phyloP scores from a whole-genome alignment of 2,888 invertebrate genomes.

The Meganola albula region DNA sequence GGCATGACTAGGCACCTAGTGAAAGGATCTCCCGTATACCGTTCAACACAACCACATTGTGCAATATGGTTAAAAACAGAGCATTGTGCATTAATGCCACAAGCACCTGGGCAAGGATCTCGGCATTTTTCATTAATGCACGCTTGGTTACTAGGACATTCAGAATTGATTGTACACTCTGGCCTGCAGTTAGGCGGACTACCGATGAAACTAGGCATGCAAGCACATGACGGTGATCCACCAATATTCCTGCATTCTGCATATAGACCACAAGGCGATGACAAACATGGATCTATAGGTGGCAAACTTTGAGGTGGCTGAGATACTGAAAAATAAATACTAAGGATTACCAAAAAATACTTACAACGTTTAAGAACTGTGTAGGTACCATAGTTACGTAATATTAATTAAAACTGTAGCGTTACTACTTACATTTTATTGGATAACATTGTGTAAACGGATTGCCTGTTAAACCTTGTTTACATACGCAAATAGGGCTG shows the following conservation, averaged over 20 bases:
- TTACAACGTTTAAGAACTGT: neutral
- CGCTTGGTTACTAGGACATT: slow-evolving; percentile 81
- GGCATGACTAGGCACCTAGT: slow-evolving; percentile 54
- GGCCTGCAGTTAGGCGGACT: slow-evolving; percentile 83
- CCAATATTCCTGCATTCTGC: slow-evolving; percentile 78
- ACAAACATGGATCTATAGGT: slow-evolving; percentile 77
- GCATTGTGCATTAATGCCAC: slow-evolving; percentile 78
- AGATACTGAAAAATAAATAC: slow-evolving; percentile 44
- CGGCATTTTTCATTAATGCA: slow-evolving; percentile 81
- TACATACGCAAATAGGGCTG: slow-evolving; percentile 87
- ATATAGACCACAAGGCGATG: slow-evolving; percentile 83
- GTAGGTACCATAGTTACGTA: neutral
- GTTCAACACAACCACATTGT: slow-evolving; percentile 78
- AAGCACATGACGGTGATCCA: slow-evolving; percentile 78
- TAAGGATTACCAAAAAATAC: neutral
- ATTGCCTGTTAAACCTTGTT: slow-evolving; percentile 83
- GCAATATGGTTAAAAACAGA: slow-evolving; percentile 80
- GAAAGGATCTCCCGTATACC: slow-evolving; percentile 80
- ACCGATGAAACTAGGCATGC: slow-evolving; percentile 78
- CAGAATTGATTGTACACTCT: slow-evolving; percentile 82
- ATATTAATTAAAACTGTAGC: neutral
- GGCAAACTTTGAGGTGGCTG: slow-evolving; percentile 42
- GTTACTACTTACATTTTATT: slow-evolving; percentile 59
- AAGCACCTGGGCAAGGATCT: slow-evolving; percentile 83
- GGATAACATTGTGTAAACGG: slow-evolving; percentile 85